Conservation (phyloP, 2,888 invertebrate genomes). For the Lithophane socia region DNA sequence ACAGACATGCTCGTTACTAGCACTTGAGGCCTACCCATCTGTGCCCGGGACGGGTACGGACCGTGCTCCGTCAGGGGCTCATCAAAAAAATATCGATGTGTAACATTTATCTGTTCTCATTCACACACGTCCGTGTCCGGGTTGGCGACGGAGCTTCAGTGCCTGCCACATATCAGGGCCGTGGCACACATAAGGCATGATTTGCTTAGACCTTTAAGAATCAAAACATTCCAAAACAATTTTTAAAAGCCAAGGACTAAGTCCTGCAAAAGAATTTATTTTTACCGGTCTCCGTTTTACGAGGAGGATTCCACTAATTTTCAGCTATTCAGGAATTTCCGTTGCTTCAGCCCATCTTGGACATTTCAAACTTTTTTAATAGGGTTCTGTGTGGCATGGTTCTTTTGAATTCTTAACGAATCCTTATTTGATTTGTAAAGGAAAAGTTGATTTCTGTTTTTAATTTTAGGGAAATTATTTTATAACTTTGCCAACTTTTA, state of each 20-base stretch:
- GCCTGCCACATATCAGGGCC: no score
- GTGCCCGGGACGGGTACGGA: no score
- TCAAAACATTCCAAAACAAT: not conserved
- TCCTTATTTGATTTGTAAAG: slow-evolving; percentile 6
- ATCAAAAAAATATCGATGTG: no score
- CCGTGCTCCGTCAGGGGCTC: no score
- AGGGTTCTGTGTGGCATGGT: slow-evolving; percentile 21
- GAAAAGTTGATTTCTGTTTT: slow-evolving; percentile 1
- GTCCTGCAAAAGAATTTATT: slow-evolving; percentile 7
- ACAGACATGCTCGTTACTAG: not conserved
- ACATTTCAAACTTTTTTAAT: slow-evolving; percentile 56
- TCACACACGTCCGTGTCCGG: no score
- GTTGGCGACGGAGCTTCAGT: no score
- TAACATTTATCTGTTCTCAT: no score
- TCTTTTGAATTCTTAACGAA: slow-evolving; percentile 25
- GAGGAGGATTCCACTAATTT: slow-evolving; percentile 47
- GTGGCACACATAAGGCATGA: no score
- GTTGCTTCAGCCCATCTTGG: slow-evolving; percentile 16
- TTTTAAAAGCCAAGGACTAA: not conserved
- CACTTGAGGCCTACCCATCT: no score
- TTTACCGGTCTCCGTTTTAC: slow-evolving; percentile 7
- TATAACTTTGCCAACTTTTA: not conserved
- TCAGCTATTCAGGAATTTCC: slow-evolving; percentile 47
- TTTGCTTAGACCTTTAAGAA: no score
- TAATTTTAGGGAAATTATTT: not conserved